Conservation (phyloP, 2,888 invertebrate genomes). For the Stenotaenia linearis region DNA sequence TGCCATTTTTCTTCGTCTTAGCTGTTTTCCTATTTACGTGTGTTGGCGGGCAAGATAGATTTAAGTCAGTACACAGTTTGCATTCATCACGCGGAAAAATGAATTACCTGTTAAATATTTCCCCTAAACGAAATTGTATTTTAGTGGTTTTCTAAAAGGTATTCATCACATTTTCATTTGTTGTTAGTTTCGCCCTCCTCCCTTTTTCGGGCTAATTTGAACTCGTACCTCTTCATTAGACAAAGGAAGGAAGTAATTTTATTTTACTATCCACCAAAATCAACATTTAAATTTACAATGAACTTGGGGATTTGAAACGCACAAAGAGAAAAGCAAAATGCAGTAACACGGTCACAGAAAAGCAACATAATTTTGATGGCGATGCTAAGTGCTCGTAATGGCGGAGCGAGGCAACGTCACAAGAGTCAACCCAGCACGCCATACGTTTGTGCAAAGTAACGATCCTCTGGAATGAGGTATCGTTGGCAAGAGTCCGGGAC, state of each 20-base stretch:
- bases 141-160: slow-evolving; percentile 11
- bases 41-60: slow-evolving; percentile 4
- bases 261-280: slow-evolving; percentile 19
- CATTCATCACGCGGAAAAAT: background rate
- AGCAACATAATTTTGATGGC: background rate
- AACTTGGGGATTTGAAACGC: slow-evolving; percentile 31
- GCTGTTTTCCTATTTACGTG: slow-evolving; percentile 1
- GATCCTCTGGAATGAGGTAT: slow-evolving; percentile 26
- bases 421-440: background rate
- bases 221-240: background rate
- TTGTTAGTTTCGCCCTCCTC: background rate
- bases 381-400: slow-evolving; percentile 31
- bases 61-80: background rate
- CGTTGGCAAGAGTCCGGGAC: slow-evolving; percentile 17
- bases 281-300: slow-evolving; percentile 30
- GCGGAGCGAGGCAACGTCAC: slow-evolving; percentile 2
- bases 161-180: slow-evolving; percentile 10
- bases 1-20: slow-evolving; percentile 32
- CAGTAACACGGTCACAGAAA: background rate
- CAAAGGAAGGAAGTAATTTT: slow-evolving; percentile 27
- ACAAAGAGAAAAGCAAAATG: background rate
- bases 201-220: background rate
- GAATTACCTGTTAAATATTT: slow-evolving; percentile 11
- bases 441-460: background rate
- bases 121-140: slow-evolving; percentile 1